phyloP scores from a whole-genome alignment of 2,113 vertebrate species.

The Pontoporia blainvillei region DNA sequence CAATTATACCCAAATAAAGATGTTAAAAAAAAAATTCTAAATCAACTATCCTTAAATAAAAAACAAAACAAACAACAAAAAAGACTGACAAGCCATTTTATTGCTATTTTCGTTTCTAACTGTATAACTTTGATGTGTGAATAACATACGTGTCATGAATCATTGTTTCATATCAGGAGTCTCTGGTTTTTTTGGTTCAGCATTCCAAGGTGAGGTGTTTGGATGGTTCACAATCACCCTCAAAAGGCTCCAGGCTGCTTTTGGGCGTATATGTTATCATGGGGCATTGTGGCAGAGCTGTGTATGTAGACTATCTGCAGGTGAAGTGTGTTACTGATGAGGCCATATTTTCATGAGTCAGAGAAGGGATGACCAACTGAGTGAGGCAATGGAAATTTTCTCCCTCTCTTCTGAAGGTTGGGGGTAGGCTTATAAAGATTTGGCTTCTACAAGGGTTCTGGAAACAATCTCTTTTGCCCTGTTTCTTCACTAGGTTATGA shows the following conservation, averaged over 20 bases:
- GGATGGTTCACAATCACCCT: not conserved
- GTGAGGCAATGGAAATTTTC: not conserved
- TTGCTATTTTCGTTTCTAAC: not conserved
- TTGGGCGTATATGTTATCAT: rapidly evolving
- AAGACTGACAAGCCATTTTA: not conserved
- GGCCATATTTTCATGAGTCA: not conserved
- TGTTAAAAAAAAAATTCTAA: not conserved
- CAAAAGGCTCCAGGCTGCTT: not conserved
- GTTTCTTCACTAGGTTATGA: not conserved
- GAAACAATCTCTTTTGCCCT: not conserved
- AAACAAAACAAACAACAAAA: not conserved
- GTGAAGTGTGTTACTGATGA: not conserved
- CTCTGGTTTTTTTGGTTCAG: not conserved
- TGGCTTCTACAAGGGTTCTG: not conserved
- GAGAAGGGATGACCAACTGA: not conserved
- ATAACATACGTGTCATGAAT: not conserved
- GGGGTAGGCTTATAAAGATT: not conserved
- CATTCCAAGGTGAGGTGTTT: not conserved
- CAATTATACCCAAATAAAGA: too few relatives aligned
- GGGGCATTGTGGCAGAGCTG: not conserved
- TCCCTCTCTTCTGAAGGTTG: not conserved
- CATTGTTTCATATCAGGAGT: not conserved
- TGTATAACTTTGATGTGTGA: not conserved
- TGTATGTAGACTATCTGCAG: not conserved
- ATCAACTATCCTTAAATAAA: not conserved